phyloP scores from a whole-genome alignment of 2,888 invertebrate species.

The Coremacera marginata region DNA sequence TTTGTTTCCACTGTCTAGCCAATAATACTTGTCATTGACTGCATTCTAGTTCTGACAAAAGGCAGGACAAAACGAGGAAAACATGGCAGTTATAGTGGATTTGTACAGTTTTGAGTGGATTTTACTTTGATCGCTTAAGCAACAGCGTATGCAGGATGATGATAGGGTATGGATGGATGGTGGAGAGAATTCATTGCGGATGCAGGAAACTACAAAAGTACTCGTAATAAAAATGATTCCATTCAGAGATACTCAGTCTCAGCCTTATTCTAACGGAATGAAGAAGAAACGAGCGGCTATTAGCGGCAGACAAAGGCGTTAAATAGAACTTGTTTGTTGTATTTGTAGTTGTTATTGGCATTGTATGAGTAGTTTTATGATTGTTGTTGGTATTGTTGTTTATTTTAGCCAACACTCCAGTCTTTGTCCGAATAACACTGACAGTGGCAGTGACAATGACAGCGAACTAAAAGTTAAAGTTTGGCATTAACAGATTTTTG shows the following conservation, averaged over 20 bases:
- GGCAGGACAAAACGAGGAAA: background rate
- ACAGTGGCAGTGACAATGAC: conserved; percentile 20
- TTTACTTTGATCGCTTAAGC: conserved; percentile 20
- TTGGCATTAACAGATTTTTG: background rate
- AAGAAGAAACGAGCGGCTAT: conserved; percentile 50
- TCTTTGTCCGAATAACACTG: conserved; percentile 7
- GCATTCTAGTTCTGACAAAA: background rate
- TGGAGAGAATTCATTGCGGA: conserved; percentile 5
- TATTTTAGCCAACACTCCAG: too few relatives aligned
- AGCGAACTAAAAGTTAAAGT: conserved; percentile 10
- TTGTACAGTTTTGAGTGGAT: conserved; percentile 23
- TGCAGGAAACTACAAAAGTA: conserved; percentile 56
- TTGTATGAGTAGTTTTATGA: conserved; percentile 60
- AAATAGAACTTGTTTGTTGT: conserved; percentile 36
- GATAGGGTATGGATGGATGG: background rate
- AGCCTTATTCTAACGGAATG: conserved; percentile 7
- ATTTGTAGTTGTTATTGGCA: conserved; percentile 28
- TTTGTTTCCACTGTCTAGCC: conserved; percentile 7
- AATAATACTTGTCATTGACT: background rate
- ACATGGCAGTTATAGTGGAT: conserved; percentile 13
- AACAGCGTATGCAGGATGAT: conserved; percentile 24
- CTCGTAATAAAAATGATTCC: conserved; percentile 61
- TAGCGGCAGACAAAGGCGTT: conserved; percentile 52
- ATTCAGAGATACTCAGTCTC: conserved; percentile 42
- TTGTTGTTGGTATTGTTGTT: conserved; percentile 40